Evolutionary conservation across 1,140 invertebrate species (phyloP).

Genomic region (Alviniconcha marisindica): DNA sequence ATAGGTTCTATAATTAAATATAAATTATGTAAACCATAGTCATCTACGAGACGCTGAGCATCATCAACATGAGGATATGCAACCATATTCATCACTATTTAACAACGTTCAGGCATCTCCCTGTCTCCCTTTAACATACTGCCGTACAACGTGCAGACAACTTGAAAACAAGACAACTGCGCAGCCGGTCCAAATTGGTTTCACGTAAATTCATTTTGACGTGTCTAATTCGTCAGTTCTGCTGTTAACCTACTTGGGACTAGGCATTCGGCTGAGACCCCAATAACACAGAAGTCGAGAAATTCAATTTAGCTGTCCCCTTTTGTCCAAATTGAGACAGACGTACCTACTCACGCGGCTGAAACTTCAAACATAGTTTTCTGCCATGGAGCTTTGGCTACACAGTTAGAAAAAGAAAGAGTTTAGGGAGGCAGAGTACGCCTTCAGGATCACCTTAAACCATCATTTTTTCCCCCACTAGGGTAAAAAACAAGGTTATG

Average conservation of each 20-base stretch:
- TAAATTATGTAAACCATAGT: neutral
- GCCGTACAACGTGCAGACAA: neutral
- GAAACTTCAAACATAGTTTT: neutral
- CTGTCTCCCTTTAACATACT: neutral
- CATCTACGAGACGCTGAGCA: no score
- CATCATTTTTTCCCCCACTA: no score
- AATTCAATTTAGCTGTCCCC: neutral
- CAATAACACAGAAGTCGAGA: neutral
- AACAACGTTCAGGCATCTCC: no score
- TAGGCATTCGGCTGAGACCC: neutral
- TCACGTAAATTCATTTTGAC: neutral
- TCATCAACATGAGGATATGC: no score
- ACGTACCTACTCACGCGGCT: neutral
- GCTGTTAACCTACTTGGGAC: neutral
- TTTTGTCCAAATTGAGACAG: neutral
- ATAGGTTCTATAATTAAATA: neutral
- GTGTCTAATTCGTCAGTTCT: neutral
- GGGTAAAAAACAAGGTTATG: no score
- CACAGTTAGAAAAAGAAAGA: neutral
- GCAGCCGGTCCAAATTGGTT: neutral
- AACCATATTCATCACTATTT: no score
- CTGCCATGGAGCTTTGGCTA: neutral
- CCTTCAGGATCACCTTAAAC: no score
- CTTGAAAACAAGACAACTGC: neutral
- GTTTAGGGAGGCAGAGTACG: no score